Evolutionary conservation across 2,113 vertebrate species (phyloP), one percentile per base, ranked within the genome.

Genomic region (Stercorarius parasiticus): DNA sequence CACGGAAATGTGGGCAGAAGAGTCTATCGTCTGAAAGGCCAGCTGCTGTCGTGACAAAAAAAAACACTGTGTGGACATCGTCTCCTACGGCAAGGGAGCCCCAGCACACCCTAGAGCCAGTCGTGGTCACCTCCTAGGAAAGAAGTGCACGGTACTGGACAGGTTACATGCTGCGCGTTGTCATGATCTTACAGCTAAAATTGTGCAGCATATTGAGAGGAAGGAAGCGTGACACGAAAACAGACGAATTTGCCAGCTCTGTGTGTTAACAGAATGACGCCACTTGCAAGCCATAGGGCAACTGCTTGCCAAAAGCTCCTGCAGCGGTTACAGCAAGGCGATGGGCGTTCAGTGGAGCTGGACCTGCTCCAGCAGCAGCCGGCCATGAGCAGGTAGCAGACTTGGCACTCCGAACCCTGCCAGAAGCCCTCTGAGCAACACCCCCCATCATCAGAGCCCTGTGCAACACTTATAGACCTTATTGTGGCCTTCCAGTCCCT

Each of bases 1-100:
- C 32, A 23, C 4, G 10, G 49, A 42, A 73, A 62, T 2, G 0
- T 3, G 45, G 38, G 64, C 86, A 73, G 16, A 27, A 69, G n/a
- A 25, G 16, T 1, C 38, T 26, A 16, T 2, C 1, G 0, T 1
- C 53, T 1, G 0, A 27, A 9, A 67, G 16, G 30, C 45, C 9
- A 2, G 58, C 20, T 26, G 53, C 49, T 20, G 8, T 1, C 15
- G 2, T 3, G 15, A 29, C 43, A 10, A 3, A 20, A n/a, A 3
- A 15, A 27, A 43, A 43, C 45, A 9, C 13, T 6, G 3, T 0
- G 8, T 7, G 52, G 42, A 8, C 67, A 27, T 18, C 58, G 5
- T 29, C 58, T 64, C 64, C 40, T 45, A 10, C 3, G 15, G n/a
- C 32, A 49, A 65, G 43, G 55, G 18, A 80, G 15, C 19, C n/a